Conservation (phyloP, 1,140 invertebrate species). For the Phthorimaea operculella region DNA sequence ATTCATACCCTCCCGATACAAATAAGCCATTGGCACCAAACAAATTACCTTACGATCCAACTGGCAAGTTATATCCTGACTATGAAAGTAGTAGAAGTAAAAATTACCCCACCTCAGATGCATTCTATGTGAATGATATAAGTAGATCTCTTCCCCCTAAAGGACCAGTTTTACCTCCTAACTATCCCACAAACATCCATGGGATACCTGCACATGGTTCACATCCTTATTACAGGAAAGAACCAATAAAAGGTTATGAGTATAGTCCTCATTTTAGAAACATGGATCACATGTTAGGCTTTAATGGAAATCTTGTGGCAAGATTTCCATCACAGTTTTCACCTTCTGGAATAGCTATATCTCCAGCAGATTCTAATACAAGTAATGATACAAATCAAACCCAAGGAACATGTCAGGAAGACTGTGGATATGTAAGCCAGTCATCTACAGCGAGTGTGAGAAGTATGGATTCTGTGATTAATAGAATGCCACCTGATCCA, state of each 20-base stretch:
- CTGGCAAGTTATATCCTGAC: slow-evolving; percentile 48
- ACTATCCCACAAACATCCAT: slow-evolving; percentile 41
- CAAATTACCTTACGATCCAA: slow-evolving; percentile 47
- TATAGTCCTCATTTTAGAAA: slow-evolving; percentile 37
- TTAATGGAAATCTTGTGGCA: slow-evolving; percentile 35
- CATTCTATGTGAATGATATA: slow-evolving; percentile 43
- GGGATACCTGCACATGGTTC: slow-evolving; percentile 33
- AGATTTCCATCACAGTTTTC: slow-evolving; percentile 55
- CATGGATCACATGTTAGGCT: slow-evolving; percentile 33
- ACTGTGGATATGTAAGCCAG: slow-evolving; percentile 64
- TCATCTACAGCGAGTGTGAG: slow-evolving; percentile 57
- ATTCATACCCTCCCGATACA: slow-evolving; percentile 35
- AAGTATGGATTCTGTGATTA: slow-evolving; percentile 49
- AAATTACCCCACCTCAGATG: slow-evolving; percentile 37
- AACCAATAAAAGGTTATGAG: slow-evolving; percentile 45
- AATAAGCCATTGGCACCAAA: slow-evolving; percentile 35
- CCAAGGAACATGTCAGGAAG: slow-evolving; percentile 49
- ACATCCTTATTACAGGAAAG: slow-evolving; percentile 50
- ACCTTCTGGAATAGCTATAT: slow-evolving; percentile 52
- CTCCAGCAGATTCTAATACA: slow-evolving; percentile 56
- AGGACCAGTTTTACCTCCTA: slow-evolving; percentile 34
- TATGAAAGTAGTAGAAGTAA: slow-evolving; percentile 42
- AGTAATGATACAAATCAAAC: slow-evolving; percentile 52
- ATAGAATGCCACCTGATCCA: slow-evolving; percentile 38
- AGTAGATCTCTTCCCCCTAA: slow-evolving; percentile 32